Base-by-base conservation (phyloP, 2,888 invertebrate species). In the Baronia brevicornis region DNA sequence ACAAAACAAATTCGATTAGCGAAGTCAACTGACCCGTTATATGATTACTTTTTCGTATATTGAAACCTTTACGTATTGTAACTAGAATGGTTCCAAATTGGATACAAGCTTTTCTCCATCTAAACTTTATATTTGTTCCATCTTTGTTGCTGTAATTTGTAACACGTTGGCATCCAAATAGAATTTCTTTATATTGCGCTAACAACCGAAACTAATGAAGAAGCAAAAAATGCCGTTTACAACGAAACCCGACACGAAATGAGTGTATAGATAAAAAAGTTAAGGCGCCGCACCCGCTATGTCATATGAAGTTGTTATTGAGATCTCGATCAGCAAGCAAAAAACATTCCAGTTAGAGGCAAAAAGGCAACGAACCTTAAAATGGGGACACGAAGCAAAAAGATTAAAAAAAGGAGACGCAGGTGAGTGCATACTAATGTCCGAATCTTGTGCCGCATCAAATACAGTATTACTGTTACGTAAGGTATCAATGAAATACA, bases 281-380 rank as follows among this genome's bases (percentile, higher is more conserved):
- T 41, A 46, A 47, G 51, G 57, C 63, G 58, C 59, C 56, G 36
- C 44, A 44, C 45, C 57, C 53, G 56, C 51, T 48, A 54, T 54
- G 50, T 62, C 48, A 55, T 56, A 60, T 57, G 37, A 43, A 61
- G 53, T 55, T 48, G 51, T 56, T 48, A 55, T 60, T 45, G 55
- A 61, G 54, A 55, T 51, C 48, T 57, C 42, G 38, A 29, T 23
- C 39, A 36, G 36, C 28, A 27, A 38, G 47, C 44, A 74, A 78
- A 74, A 77, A 74, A 68, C 43, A 46, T 59, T 68, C 61, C 75
- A 68, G 77, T 75, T 75, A 75, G 57, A 62, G 57, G 69, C 56
- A 64, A 57, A n/a, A 51, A 60, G 77, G 60, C 75, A 71, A 68
- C 64, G 71, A 69, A 72, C 71, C 60, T 60, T 49, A 41, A 38